Conservation (phyloP, 2,113 vertebrate genomes). For the rat (Rattus norvegicus) region DNA sequence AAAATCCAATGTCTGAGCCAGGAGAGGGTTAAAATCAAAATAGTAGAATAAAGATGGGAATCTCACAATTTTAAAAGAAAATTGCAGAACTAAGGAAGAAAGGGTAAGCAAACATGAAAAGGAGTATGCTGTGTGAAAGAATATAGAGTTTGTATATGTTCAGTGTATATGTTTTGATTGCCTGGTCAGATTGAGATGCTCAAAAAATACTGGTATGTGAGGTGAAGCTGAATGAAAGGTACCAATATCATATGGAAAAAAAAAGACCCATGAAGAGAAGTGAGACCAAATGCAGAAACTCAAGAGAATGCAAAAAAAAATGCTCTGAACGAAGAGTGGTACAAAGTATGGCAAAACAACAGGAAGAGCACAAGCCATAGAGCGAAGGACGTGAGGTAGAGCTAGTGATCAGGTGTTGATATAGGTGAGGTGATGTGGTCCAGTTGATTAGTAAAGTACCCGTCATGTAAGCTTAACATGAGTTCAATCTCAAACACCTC, state of each 20-base stretch:
- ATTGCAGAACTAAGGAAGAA: not conserved
- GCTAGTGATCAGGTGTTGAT: not conserved
- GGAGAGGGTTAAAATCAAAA: not conserved
- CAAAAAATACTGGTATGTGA: not conserved
- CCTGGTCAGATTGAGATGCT: not conserved
- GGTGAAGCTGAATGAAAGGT: not conserved
- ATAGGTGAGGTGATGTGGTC: not conserved
- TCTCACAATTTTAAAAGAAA: not conserved
- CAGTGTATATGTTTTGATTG: not conserved
- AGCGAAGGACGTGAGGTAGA: not conserved
- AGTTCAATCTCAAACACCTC: not conserved
- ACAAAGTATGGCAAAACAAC: not conserved
- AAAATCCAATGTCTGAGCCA: not conserved
- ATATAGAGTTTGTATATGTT: not conserved
- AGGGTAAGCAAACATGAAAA: not conserved
- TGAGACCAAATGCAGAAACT: not conserved
- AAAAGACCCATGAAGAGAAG: not conserved
- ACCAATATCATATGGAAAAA: not conserved
- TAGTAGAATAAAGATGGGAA: not conserved
- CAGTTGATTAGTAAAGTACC: not conserved
- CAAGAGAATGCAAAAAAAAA: not conserved
- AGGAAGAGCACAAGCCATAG: not conserved
- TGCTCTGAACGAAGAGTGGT: not conserved
- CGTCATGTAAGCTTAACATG: not conserved
- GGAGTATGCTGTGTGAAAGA: not conserved